phyloP scores from a whole-genome alignment of 2,888 invertebrate genomes.

The Homarus gammarus region DNA sequence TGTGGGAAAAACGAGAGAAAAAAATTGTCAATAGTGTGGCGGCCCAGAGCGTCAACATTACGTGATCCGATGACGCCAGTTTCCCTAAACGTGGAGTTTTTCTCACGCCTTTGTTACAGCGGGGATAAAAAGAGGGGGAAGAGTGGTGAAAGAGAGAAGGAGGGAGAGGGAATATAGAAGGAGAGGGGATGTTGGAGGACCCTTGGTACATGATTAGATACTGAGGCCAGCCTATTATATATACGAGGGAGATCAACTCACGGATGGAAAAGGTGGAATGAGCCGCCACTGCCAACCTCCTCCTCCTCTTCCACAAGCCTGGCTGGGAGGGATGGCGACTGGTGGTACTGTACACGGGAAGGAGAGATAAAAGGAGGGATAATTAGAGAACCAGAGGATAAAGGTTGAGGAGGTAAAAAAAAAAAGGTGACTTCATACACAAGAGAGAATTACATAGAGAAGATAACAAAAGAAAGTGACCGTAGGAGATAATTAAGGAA shows the following conservation, averaged over 20 bases:
- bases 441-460: too few relatives aligned
- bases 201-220: constrained; percentile 27
- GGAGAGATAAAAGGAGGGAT: not conserved
- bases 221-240: constrained; percentile 30
- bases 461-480: too few relatives aligned
- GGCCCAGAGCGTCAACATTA: constrained; percentile 45
- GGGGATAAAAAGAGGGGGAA: constrained; percentile 49
- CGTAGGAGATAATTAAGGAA: too few relatives aligned
- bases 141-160: not conserved
- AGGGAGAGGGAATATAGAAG: constrained; percentile 22
- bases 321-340: not conserved
- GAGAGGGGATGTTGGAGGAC: not conserved
- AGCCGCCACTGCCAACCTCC: too few relatives aligned
- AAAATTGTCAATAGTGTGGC: not conserved
- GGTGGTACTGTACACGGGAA: not conserved
- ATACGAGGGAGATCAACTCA: not conserved
- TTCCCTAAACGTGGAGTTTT: constrained; percentile 62
- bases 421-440: too few relatives aligned
- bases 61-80: constrained; percentile 46
- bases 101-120: constrained; percentile 68
- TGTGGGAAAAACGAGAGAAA: not conserved
- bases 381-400: not conserved
- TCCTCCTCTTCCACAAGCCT: too few relatives aligned
- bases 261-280: too few relatives aligned
- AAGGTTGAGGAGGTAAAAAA: too few relatives aligned